Evolutionary conservation across 2,888 invertebrate genomes (phyloP).

Genomic region (Eustalomyia histrio): DNA sequence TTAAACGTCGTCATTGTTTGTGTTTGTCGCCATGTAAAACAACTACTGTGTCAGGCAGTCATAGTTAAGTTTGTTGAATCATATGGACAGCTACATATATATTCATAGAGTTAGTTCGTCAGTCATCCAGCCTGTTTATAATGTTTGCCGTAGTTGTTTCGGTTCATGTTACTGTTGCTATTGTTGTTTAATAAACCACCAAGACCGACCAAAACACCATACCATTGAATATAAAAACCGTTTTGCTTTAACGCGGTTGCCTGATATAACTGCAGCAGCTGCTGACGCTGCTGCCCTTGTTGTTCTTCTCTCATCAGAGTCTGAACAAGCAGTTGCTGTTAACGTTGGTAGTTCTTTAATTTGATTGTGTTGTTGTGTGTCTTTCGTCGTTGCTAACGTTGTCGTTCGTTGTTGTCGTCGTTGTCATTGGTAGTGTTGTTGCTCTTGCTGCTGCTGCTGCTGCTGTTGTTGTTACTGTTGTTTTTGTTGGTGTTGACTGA

Average conservation of each 20-base stretch:
- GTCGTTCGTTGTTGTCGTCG: conserved; percentile 31
- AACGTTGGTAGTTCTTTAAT: conserved; percentile 42
- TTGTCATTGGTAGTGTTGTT: conserved; percentile 18
- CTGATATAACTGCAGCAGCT: too few species aligned
- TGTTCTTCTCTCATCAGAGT: conserved; percentile 8
- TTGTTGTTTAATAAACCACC: not conserved
- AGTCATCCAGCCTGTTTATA: not conserved
- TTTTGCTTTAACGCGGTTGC: conserved; percentile 27
- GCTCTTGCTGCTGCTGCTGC: conserved; percentile 40
- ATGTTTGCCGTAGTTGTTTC: conserved; percentile 7
- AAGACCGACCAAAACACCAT: not conserved
- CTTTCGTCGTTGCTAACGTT: conserved; percentile 42
- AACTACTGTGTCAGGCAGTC: not conserved
- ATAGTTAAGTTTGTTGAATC: too few species aligned
- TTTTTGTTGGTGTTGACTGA: conserved; percentile 59
- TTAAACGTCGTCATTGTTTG: conserved; percentile 42
- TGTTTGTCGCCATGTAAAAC: conserved; percentile 42
- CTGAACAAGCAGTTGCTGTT: conserved; percentile 1
- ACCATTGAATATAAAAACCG: not conserved
- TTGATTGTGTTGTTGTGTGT: conserved; percentile 26
- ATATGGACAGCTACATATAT: too few species aligned
- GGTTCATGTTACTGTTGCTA: not conserved
- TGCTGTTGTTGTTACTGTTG: conserved; percentile 61
- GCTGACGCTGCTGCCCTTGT: conserved; percentile 39
- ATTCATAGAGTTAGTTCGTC: not conserved